A percentile compares a stretch with the other conserved stretches of the same genome.
Conservation (phyloP, 2,113 vertebrate genomes). For the Hippocampus mohnikei region DNA sequence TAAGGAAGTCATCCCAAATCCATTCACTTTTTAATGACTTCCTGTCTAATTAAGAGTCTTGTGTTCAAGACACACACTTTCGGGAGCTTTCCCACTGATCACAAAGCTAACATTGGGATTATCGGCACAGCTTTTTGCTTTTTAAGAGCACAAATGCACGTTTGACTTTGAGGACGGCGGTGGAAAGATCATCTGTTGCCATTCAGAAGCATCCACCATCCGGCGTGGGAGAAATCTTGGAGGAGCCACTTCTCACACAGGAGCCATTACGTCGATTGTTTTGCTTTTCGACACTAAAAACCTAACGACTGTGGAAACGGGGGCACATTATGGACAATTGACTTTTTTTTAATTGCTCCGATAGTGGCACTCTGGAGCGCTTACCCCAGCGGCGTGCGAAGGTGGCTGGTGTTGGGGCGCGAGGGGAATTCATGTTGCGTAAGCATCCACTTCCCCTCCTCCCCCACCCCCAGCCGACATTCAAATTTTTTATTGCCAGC, state of each 20-base stretch:
- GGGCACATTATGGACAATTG: background rate
- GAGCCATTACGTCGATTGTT: constrained; percentile 1
- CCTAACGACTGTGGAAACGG: background rate
- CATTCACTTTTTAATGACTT: constrained; percentile 76
- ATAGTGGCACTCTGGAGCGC: too few relatives aligned
- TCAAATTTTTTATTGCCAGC: too few relatives aligned
- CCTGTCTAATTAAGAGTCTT: constrained; percentile 65
- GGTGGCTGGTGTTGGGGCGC: too few relatives aligned
- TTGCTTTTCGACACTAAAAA: background rate
- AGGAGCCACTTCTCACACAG: constrained; percentile 49
- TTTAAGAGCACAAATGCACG: constrained; percentile 32
- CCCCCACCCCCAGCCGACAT: too few relatives aligned
- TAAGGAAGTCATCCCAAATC: constrained; percentile 73
- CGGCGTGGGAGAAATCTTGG: constrained; percentile 40
- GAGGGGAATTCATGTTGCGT: too few relatives aligned
- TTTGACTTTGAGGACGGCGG: constrained; percentile 12
- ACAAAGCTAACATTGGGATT: constrained; percentile 50
- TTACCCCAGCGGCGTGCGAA: too few relatives aligned
- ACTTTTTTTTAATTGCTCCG: background rate
- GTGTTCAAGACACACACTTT: constrained; percentile 49
- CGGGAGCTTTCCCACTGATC: constrained; percentile 50
- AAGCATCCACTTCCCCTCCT: too few relatives aligned
- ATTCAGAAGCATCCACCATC: constrained; percentile 17
- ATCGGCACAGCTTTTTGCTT: constrained; percentile 34
- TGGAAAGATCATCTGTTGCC: constrained; percentile 22